Evolutionary conservation across 2,797 vertebrate species (phyloP).

Genomic region (Vultur gryphus): DNA sequence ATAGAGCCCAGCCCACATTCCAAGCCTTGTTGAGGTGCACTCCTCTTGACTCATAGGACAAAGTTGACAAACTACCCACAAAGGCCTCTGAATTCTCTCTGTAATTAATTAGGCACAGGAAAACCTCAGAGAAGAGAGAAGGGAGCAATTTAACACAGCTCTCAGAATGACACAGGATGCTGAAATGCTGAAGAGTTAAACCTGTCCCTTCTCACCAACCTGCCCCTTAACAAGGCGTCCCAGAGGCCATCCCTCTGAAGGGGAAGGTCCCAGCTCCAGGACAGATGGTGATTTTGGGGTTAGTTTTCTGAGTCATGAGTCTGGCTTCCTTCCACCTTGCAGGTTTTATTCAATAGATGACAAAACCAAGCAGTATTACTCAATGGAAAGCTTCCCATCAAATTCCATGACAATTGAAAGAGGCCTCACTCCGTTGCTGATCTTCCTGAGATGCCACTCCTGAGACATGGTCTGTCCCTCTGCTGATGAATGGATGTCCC

Average conservation of each 20-base stretch:
- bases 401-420: neutral
- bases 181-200: slow-evolving; percentile 21
- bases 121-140: slow-evolving; percentile 44
- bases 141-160: slow-evolving; percentile 8
- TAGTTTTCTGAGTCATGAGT: neutral
- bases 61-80: slow-evolving; percentile 21
- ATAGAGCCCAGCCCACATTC: slow-evolving; percentile 49
- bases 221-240: neutral
- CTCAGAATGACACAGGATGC: slow-evolving; percentile 36
- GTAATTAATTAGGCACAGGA: slow-evolving; percentile 54
- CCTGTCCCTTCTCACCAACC: neutral
- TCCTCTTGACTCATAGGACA: slow-evolving; percentile 38
- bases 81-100: slow-evolving; percentile 38
- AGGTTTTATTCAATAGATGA: neutral
- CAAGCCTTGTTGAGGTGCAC: slow-evolving; percentile 20
- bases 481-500: neutral
- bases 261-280: neutral
- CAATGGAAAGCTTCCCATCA: neutral
- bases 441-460: neutral
- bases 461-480: neutral
- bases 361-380: neutral
- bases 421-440: neutral
- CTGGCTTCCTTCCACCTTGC: neutral
- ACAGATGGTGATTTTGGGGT: neutral
- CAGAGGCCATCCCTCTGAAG: neutral